Evolutionary conservation across 2,113 vertebrate genomes (phyloP).

Genomic region (Calyptommatus sinebrachiatus): DNA sequence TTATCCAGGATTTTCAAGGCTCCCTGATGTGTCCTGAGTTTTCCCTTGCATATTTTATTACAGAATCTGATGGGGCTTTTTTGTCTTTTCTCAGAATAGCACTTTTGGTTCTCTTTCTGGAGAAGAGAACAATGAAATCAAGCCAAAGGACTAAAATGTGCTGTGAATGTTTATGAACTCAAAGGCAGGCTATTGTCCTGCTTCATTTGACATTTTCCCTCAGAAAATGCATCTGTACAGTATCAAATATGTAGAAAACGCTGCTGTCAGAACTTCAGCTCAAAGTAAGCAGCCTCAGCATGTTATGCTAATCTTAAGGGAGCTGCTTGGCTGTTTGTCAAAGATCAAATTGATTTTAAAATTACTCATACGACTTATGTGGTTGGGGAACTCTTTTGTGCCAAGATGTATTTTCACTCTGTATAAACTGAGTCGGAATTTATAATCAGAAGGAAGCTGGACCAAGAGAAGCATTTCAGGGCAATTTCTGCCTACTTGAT

Average conservation of each 20-base stretch:
- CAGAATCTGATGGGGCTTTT: not conserved
- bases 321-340: conserved; percentile 54
- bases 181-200: conserved; percentile 2
- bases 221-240: not conserved
- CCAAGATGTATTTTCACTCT: conserved; percentile 44
- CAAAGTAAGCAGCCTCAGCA: conserved; percentile 32
- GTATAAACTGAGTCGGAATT: conserved; percentile 13
- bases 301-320: conserved; percentile 34
- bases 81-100: not conserved
- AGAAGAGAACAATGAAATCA: conserved; percentile 8
- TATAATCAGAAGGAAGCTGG: conserved; percentile 27
- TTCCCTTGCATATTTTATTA: not conserved
- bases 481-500: not conserved
- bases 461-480: conserved; percentile 14
- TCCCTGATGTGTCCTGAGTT: not conserved
- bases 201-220: conserved; percentile 34
- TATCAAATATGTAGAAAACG: conserved; percentile 5
- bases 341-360: conserved; percentile 56
- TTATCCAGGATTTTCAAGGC: not conserved
- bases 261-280: conserved; percentile 37
- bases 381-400: conserved; percentile 34
- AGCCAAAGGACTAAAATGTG: conserved; percentile 30
- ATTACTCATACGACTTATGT: conserved; percentile 51
- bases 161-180: not conserved
- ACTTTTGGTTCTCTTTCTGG: conserved; percentile 11